These are phyloP conservation scores for Centropyge bicolor DNA, from an alignment of 2,797 vertebrate genomes.

Conservation along the genomic window DNA sequence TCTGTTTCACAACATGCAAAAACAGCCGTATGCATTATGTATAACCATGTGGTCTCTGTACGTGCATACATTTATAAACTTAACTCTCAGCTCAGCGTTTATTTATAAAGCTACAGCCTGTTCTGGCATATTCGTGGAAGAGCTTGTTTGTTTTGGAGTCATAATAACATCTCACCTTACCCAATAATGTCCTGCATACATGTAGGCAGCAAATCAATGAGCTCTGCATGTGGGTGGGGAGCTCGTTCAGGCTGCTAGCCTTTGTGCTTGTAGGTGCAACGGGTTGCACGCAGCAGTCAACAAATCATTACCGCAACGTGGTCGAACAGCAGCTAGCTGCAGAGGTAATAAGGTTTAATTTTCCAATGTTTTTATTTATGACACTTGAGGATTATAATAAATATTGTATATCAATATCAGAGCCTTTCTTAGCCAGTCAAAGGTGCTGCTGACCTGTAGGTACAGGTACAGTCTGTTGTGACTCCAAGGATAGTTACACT, in stretches of 20 bases:
- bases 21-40: conserved; percentile 7
- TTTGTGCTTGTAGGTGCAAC: conserved; percentile 5
- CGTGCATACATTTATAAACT: conserved; percentile 52
- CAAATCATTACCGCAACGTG: conserved; percentile 18
- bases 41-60: background rate
- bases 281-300: conserved; percentile 20
- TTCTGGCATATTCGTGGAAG: conserved; percentile 65
- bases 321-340: conserved; percentile 2
- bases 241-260: conserved; percentile 12
- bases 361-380: conserved; percentile 23
- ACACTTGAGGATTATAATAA: conserved; percentile 2
- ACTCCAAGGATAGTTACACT: background rate
- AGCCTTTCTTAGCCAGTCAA: background rate
- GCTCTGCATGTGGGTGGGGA: conserved; percentile 26
- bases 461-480: background rate
- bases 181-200: conserved; percentile 35
- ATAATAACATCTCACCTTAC: conserved; percentile 43
- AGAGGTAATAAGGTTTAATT: background rate
- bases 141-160: conserved; percentile 68
- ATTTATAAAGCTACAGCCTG: conserved; percentile 47
- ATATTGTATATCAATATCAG: background rate
- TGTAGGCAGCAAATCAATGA: conserved; percentile 32
- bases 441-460: background rate
- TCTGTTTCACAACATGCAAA: background rate
- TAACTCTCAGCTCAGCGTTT: conserved; percentile 38